Base-by-base conservation (phyloP, 1,140 invertebrate genomes). In the Planococcus citri region DNA sequence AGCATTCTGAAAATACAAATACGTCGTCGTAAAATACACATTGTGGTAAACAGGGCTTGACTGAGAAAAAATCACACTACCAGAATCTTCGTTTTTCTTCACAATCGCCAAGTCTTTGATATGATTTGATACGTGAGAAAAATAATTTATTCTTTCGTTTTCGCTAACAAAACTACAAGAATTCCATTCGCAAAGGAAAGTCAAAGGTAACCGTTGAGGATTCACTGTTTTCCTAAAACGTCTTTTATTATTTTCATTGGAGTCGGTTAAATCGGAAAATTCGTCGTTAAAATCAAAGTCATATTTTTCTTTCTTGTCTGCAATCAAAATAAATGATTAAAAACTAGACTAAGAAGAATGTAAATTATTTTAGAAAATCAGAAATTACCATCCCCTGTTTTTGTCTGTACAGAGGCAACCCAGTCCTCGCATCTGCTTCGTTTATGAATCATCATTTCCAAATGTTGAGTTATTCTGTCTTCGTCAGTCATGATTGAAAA, bases 1-100 rank as follows among this genome's bases (percentile, higher is more conserved):
- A 86, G 51, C 80, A 76, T 60, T 73, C 73, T 74, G 27, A n/a
- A n/a, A n/a, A n/a, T 14, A 73, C 72, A 27, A 51, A 17, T 20
- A 14, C 4, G 6, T 20, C 4, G 3, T 51, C 17, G 4, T 51
- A 51, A 51, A 51, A 51, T n/a, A n/a, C n/a, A n/a, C n/a, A n/a
- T n/a, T n/a, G 41, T 9, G 41, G 17, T 9, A 17, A 20, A 51
- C 17, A 20, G n/a, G 6, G 17, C 4, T 51, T 9, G 17, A 9
- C 17, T 17, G 41, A 51, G 17, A 6, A 33, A n/a, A 17, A 51
- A 51, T 51, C 17, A 9, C 6, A 51, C 3, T 51, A 51, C 41
- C 41, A 9, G 41, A 9, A 51, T 51, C 17, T 51, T 51, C 41
- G 17, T 4, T 17, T 51, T 51, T 51, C 17, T 51, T 51, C 17